A percentile compares a stretch with the other conserved stretches of the same genome.
phyloP scores from a whole-genome alignment of 2,113 vertebrate genomes.

The Catharus bicknelli region DNA sequence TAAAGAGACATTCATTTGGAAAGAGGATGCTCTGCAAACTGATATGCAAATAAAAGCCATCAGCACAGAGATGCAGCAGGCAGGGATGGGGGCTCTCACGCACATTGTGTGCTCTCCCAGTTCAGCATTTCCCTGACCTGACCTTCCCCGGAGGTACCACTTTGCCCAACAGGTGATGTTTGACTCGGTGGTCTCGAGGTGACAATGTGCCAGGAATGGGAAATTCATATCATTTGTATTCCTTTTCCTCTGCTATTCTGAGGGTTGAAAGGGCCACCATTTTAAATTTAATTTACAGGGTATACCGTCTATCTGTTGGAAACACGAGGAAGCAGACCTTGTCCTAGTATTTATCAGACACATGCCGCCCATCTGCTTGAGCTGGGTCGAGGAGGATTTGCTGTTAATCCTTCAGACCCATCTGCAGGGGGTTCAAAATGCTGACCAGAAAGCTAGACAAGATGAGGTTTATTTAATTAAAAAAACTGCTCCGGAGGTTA shows the following conservation, averaged over 20 bases:
- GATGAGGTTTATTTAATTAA: constrained; percentile 89
- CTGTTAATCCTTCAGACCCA: constrained; percentile 92
- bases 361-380: constrained; percentile 93
- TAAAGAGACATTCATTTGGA: constrained; percentile 25
- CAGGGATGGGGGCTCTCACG: neutral
- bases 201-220: constrained; percentile 70
- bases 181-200: constrained; percentile 55
- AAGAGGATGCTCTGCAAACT: constrained; percentile 4
- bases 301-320: constrained; percentile 78
- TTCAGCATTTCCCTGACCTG: neutral
- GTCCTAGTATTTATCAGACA: constrained; percentile 85
- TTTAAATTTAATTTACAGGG: constrained; percentile 83
- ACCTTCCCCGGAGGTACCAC: constrained; percentile 47
- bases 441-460: constrained; percentile 92
- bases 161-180: constrained; percentile 71
- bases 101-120: neutral
- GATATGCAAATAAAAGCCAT: constrained; percentile 26
- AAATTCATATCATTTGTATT: constrained; percentile 78
- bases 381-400: constrained; percentile 88
- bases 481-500: constrained; percentile 82
- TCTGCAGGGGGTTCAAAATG: constrained; percentile 91
- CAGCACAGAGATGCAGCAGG: constrained; percentile 7
- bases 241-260: constrained; percentile 70
- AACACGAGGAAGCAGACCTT: constrained; percentile 80
- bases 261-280: constrained; percentile 77